These are phyloP conservation scores for Brachyptera risi DNA, from an alignment of 2,888 invertebrate species.

Conservation along the genomic window DNA sequence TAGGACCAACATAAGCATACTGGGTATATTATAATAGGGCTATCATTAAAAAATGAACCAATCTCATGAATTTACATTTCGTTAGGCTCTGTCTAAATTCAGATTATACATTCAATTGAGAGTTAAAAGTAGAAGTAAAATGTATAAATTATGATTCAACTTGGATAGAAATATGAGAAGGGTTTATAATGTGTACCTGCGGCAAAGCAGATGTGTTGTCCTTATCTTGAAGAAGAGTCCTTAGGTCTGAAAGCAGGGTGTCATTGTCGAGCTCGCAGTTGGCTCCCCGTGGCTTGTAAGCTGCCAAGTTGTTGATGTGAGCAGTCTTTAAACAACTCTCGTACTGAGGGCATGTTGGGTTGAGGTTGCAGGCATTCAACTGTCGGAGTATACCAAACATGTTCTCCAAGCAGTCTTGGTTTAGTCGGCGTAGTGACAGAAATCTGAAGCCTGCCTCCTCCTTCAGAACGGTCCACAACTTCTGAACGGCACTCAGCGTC, in stretches of 20 bases:
- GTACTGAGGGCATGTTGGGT: slow-evolving; percentile 15
- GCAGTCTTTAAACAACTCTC: slow-evolving; percentile 7
- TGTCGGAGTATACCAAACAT: slow-evolving; percentile 13
- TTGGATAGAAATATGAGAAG: too few species aligned
- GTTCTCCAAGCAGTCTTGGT: slow-evolving; percentile 16
- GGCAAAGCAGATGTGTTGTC: neutral
- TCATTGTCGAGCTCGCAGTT: slow-evolving; percentile 13
- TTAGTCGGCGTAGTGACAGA: neutral
- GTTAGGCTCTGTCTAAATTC: too few species aligned
- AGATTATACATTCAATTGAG: too few species aligned
- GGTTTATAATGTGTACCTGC: neutral
- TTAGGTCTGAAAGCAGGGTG: neutral
- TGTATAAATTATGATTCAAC: too few species aligned
- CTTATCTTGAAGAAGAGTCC: neutral
- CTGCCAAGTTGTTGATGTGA: neutral
- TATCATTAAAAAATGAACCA: too few species aligned
- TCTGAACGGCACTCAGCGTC: neutral
- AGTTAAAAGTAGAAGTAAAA: too few species aligned
- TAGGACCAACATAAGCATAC: too few species aligned
- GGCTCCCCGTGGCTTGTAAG: neutral
- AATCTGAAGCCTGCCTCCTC: slow-evolving; percentile 1
- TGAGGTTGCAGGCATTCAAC: neutral
- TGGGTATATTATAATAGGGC: too few species aligned
- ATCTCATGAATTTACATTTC: too few species aligned
- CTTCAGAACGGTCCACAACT: neutral